Conservation (phyloP, 2,113 vertebrate genomes). For the Cathartes aura region DNA sequence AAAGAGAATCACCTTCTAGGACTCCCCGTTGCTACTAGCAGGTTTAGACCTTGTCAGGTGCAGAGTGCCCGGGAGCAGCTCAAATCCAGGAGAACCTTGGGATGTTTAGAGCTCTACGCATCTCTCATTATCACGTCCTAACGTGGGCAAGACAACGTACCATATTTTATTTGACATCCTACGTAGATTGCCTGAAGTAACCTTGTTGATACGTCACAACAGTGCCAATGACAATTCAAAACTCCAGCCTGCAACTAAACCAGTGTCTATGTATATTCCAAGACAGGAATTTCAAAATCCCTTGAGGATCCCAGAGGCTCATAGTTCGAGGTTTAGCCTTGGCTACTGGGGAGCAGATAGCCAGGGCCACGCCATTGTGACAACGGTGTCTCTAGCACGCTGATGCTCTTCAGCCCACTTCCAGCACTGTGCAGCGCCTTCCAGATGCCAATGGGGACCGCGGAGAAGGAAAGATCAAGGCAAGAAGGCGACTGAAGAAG, state of each 20-base stretch:
- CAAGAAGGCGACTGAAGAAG: neutral
- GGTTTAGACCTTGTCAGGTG: neutral
- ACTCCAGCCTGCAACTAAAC: neutral
- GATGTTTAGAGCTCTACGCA: neutral
- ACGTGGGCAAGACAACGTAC: rapidly evolving
- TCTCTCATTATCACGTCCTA: rapidly evolving
- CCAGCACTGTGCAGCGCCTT: rapidly evolving
- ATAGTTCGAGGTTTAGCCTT: neutral
- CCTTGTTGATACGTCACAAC: neutral
- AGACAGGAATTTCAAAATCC: neutral
- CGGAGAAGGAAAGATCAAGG: neutral
- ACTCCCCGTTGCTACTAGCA: neutral
- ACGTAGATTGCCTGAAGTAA: neutral
- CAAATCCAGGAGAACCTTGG: neutral
- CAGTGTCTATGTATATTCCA: rapidly evolving
- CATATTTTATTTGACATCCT: rapidly evolving
- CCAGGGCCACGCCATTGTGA: rapidly evolving
- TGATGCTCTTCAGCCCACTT: neutral
- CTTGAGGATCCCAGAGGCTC: neutral
- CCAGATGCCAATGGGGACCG: rapidly evolving
- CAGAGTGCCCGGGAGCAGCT: neutral
- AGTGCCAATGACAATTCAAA: neutral
- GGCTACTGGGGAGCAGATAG: neutral
- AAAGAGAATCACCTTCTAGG: neutral
- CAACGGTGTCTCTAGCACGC: rapidly evolving